These are phyloP conservation scores for Omphaloscelis lunosa DNA, from an alignment of 2,888 invertebrate species.

Conservation along the genomic window DNA sequence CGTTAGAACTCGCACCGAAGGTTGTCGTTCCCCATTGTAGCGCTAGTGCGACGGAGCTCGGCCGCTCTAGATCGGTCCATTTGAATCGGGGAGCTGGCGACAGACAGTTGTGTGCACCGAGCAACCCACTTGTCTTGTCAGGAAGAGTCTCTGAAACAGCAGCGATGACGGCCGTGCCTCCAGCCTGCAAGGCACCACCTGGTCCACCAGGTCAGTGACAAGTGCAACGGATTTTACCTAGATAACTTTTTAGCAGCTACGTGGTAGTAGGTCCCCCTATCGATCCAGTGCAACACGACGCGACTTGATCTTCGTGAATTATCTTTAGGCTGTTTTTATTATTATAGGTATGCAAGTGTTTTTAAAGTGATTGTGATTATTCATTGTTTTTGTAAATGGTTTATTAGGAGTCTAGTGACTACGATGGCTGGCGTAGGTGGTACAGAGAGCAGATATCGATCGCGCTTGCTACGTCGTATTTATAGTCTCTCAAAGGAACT, in stretches of 20 bases:
- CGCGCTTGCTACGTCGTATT: not conserved
- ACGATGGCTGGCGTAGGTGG: not conserved
- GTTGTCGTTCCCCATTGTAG: slow-evolving; percentile 30
- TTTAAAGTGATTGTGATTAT: not conserved
- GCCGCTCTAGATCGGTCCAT: slow-evolving; percentile 34
- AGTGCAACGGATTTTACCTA: not conserved
- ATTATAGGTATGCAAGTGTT: not conserved
- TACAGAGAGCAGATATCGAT: slow-evolving; percentile 18
- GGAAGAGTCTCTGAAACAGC: not conserved
- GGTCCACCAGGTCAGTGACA: slow-evolving; percentile 28
- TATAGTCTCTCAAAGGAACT: slow-evolving; percentile 15
- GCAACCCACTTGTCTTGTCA: not conserved
- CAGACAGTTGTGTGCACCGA: slow-evolving; percentile 1
- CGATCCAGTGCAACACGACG: slow-evolving; percentile 5
- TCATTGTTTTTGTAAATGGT: not conserved
- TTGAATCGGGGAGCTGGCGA: slow-evolving; percentile 15
- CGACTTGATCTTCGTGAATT: slow-evolving; percentile 1
- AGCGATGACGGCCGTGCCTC: slow-evolving; percentile 15
- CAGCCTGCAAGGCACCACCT: slow-evolving; percentile 13
- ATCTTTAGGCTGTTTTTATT: not conserved
- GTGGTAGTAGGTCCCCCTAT: too few species aligned
- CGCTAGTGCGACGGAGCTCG: slow-evolving; percentile 7
- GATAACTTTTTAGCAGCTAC: not conserved
- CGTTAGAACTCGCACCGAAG: slow-evolving; percentile 3
- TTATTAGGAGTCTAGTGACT: not conserved